Percentiles rank a stretch among this genome's conserved stretches.
Evolutionary conservation across 2,113 vertebrate species (phyloP).

Genomic region (Phocoena phocoena): DNA sequence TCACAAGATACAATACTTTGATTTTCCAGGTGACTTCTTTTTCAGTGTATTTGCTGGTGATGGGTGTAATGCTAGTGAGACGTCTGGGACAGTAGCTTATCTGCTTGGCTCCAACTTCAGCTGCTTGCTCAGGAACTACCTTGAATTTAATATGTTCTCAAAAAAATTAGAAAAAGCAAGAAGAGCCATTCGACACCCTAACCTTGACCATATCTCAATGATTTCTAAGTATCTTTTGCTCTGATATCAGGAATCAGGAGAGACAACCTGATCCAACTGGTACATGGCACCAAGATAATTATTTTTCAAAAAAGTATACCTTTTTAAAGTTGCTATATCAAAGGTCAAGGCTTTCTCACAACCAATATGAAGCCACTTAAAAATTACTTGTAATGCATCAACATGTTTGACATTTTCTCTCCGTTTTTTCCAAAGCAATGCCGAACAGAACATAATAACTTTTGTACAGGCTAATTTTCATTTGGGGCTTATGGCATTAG

Average conservation of each 20-base stretch:
- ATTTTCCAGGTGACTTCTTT: slow-evolving; percentile 57
- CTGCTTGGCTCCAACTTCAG: background rate
- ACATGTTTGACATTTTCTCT: slow-evolving; percentile 30
- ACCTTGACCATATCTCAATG: background rate
- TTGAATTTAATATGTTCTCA: slow-evolving; percentile 35
- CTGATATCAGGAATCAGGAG: background rate
- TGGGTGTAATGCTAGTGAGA: background rate
- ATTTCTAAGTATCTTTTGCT: background rate
- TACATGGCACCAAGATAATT: background rate
- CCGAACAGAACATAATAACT: background rate
- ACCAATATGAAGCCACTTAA: background rate
- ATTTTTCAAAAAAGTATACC: background rate
- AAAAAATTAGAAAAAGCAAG: background rate
- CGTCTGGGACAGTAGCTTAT: slow-evolving; percentile 22
- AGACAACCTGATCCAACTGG: background rate
- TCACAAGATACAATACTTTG: slow-evolving; percentile 37
- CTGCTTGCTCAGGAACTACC: background rate
- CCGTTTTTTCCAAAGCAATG: background rate
- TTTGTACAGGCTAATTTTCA: background rate
- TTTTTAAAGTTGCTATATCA: background rate
- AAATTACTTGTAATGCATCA: background rate
- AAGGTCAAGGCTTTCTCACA: slow-evolving; percentile 18
- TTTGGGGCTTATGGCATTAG: background rate
- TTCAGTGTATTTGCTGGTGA: slow-evolving; percentile 47
- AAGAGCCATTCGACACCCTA: background rate